phyloP scores from a whole-genome alignment of 2,113 vertebrate species.

The Sturnus vulgaris region DNA sequence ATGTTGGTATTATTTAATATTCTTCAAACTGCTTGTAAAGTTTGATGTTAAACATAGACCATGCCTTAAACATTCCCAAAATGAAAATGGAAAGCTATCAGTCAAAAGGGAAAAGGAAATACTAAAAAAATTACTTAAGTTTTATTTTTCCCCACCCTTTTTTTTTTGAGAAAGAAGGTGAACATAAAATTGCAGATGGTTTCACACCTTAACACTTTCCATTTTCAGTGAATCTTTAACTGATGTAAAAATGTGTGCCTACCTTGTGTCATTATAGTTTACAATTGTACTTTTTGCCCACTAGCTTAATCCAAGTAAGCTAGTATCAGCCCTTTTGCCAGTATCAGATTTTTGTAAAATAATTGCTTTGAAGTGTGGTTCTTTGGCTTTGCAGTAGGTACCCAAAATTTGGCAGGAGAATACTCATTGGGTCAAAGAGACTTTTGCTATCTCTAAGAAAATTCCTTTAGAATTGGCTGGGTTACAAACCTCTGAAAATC shows the following conservation, averaged over 20 bases:
- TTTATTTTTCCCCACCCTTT: fast-evolving
- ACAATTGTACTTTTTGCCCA: neutral
- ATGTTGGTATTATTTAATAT: neutral
- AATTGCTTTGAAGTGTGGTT: neutral
- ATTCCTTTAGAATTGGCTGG: neutral
- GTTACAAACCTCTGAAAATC: neutral
- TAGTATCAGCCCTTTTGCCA: neutral
- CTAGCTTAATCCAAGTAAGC: neutral
- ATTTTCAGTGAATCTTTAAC: neutral
- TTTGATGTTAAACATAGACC: neutral
- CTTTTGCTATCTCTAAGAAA: neutral
- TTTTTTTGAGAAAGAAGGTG: neutral
- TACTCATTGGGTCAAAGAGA: neutral
- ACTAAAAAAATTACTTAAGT: neutral
- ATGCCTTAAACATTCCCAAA: neutral
- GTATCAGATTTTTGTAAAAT: neutral
- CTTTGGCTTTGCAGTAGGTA: neutral
- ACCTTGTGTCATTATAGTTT: neutral
- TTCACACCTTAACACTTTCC: fast-evolving
- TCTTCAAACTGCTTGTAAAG: neutral
- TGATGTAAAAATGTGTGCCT: neutral
- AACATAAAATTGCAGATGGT: neutral
- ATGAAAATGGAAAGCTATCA: neutral
- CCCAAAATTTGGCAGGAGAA: neutral
- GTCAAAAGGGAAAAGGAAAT: neutral